Conservation (phyloP, 2,797 vertebrate species). For the Clarias platycephalus region DNA sequence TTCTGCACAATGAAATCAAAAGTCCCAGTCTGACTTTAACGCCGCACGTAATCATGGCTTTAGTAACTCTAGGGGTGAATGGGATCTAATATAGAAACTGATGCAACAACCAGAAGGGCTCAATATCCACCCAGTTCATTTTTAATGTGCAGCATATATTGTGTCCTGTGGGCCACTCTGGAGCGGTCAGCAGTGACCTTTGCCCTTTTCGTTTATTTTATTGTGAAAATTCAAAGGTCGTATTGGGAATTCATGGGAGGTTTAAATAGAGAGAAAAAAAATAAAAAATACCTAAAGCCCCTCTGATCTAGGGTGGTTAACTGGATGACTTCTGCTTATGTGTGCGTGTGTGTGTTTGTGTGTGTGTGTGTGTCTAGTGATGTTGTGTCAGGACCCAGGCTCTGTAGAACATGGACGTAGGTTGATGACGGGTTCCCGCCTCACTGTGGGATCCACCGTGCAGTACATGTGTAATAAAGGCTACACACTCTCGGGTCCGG, state of each 20-base stretch:
- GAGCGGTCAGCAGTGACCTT: neutral
- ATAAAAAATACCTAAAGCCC: neutral
- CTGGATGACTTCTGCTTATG: constrained; percentile 18
- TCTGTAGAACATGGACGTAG: constrained; percentile 87
- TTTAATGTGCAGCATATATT: constrained; percentile 45
- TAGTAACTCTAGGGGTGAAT: neutral
- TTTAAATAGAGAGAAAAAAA: neutral
- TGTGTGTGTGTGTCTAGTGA: constrained; percentile 70
- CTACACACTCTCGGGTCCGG: constrained; percentile 81
- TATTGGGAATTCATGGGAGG: neutral
- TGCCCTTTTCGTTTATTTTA: neutral
- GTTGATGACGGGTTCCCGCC: constrained; percentile 82
- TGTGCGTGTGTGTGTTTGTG: constrained; percentile 26
- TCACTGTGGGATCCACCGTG: constrained; percentile 84
- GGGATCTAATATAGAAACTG: neutral
- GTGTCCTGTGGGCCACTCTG: constrained; percentile 30
- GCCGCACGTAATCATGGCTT: neutral
- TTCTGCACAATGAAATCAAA: no score
- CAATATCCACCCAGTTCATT: constrained; percentile 47
- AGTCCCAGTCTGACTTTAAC: no score
- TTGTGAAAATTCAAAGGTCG: neutral
- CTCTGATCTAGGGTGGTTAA: neutral
- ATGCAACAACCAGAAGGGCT: constrained; percentile 32
- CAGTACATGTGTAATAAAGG: constrained; percentile 92
- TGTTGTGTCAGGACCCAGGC: constrained; percentile 88